Conservation (phyloP, 2,113 vertebrate species). For the Oenanthe oenanthe region DNA sequence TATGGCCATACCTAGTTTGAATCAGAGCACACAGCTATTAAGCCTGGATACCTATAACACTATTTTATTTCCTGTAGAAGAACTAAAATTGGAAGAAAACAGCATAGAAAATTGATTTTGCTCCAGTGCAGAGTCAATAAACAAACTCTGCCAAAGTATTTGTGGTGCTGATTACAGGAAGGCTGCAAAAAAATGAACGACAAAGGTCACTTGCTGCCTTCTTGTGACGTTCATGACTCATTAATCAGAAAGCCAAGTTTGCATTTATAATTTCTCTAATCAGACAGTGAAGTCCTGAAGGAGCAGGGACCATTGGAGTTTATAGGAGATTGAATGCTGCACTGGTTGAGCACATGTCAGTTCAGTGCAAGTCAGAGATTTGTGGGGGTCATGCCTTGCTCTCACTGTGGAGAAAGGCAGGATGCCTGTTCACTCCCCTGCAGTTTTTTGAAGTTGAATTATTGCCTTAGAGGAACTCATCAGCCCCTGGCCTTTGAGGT, state of each 20-base stretch:
- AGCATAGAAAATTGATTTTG: not conserved
- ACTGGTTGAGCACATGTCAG: not conserved
- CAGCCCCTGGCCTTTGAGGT: not conserved
- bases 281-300: not conserved
- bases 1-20: not conserved
- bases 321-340: not conserved
- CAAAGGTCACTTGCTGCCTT: not conserved
- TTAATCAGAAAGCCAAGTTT: slow-evolving; percentile 24
- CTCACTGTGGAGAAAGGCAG: not conserved
- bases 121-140: not conserved
- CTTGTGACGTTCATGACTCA: not conserved
- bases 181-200: not conserved
- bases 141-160: slow-evolving; percentile 29
- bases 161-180: slow-evolving; percentile 15
- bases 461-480: not conserved
- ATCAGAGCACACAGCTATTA: not conserved
- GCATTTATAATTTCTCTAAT: slow-evolving; percentile 20
- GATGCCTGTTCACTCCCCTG: not conserved
- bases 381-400: slow-evolving; percentile 2
- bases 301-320: not conserved
- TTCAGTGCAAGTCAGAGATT: not conserved
- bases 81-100: not conserved
- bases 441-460: slow-evolving; percentile 31
- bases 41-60: not conserved
- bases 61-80: not conserved